Evolutionary conservation across 2,113 vertebrate species (phyloP).

Genomic region (Hippocampus comes): DNA sequence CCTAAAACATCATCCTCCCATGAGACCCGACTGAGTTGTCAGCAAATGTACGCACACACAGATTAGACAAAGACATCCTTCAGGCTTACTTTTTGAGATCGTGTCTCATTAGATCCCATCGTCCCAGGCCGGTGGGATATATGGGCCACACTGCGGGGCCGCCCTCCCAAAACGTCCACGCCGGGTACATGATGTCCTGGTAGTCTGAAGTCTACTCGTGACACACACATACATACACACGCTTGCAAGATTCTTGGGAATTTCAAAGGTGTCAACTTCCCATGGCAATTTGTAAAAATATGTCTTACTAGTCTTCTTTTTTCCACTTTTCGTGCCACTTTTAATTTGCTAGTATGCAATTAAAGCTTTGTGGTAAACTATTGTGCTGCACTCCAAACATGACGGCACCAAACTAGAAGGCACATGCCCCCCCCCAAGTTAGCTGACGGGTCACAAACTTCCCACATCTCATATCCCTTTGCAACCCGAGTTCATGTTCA

Average conservation of each 20-base stretch:
- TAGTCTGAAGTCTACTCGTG: conserved; percentile 84
- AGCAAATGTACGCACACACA: background rate
- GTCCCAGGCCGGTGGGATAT: conserved; percentile 92
- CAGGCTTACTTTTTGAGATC: conserved; percentile 80
- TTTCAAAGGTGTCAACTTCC: too few species aligned
- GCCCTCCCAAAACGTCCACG: conserved; percentile 99
- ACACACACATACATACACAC: conserved; percentile 10
- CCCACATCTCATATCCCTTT: background rate
- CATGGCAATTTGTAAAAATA: too few species aligned
- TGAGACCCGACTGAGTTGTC: background rate
- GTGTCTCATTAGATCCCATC: conserved; percentile 96
- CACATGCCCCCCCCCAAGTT: too few species aligned
- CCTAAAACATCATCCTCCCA: conserved; percentile 56
- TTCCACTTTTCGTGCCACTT: too few species aligned
- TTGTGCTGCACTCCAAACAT: too few species aligned
- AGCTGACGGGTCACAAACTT: too few species aligned
- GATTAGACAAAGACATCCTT: too few species aligned
- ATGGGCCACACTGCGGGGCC: conserved; percentile 98
- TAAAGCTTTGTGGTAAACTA: too few species aligned
- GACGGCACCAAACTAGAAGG: too few species aligned
- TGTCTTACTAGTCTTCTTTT: too few species aligned
- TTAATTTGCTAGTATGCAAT: too few species aligned
- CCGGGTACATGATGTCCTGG: conserved; percentile 96
- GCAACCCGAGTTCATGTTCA: background rate
- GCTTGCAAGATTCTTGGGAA: too few species aligned